Percentiles rank a stretch among this genome's conserved stretches.
phyloP scores from a whole-genome alignment of 1,140 invertebrate species.

The Watersipora subatra region DNA sequence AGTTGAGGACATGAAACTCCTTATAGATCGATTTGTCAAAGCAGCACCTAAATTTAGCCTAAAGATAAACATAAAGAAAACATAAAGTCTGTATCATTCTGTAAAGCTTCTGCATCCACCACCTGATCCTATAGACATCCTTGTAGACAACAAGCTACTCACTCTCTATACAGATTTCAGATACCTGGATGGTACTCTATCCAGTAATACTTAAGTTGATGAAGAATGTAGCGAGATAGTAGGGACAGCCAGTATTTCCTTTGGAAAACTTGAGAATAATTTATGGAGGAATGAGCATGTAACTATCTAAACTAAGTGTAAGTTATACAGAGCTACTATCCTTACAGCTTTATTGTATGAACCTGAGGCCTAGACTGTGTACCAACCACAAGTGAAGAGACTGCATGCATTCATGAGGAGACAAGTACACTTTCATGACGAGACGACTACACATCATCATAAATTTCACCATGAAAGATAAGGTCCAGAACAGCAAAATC shows the following conservation, averaged over 20 bases:
- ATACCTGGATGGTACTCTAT: not conserved
- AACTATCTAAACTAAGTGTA: not conserved
- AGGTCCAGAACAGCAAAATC: not conserved
- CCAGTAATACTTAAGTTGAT: not conserved
- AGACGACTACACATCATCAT: not conserved
- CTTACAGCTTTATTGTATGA: not conserved
- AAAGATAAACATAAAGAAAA: not conserved
- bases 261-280: not conserved
- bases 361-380: too few relatives aligned
- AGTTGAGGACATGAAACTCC: not conserved
- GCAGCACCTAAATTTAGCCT: not conserved
- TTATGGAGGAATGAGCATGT: not conserved
- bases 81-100: not conserved
- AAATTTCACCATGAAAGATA: not conserved
- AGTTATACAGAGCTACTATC: not conserved
- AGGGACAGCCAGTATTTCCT: not conserved
- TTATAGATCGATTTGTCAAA: not conserved
- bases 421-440: too few relatives aligned
- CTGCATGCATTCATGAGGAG: not conserved
- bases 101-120: not conserved
- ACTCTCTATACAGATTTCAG: not conserved
- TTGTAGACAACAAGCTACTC: not conserved
- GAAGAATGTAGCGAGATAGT: not conserved
- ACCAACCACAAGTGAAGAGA: not conserved
- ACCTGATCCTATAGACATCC: not conserved